Percentiles rank a stretch among this genome's conserved stretches.
Conservation (phyloP, 2,113 vertebrate genomes). For the Spilogale gracilis region DNA sequence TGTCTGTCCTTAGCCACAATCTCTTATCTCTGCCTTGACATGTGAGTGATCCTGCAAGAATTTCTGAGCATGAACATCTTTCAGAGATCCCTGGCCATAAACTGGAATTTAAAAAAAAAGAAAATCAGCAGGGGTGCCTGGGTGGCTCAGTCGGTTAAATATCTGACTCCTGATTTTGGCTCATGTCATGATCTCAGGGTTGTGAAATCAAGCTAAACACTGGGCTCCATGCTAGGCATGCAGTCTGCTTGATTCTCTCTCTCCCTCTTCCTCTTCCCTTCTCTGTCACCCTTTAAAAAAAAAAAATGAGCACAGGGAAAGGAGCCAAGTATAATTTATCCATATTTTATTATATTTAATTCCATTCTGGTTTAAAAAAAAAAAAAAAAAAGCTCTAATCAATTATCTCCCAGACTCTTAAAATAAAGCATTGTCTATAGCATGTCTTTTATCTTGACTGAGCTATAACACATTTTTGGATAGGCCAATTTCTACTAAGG, state of each 20-base stretch:
- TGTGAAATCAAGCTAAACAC: too few relatives aligned
- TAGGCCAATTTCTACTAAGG: neutral
- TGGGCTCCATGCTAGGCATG: too few relatives aligned
- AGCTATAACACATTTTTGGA: neutral
- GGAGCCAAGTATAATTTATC: conserved; percentile 45
- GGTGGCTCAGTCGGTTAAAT: too few relatives aligned
- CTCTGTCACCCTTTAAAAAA: neutral
- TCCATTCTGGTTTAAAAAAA: neutral
- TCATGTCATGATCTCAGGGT: too few relatives aligned
- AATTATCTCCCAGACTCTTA: neutral
- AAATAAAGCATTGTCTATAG: neutral
- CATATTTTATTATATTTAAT: conserved; percentile 65
- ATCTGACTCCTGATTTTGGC: too few relatives aligned
- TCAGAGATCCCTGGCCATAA: conserved; percentile 30
- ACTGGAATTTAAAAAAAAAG: neutral
- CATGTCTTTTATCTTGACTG: neutral
- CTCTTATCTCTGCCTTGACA: neutral
- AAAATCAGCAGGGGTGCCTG: neutral
- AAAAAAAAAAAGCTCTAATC: neutral
- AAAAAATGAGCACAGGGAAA: neutral
- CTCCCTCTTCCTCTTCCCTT: too few relatives aligned
- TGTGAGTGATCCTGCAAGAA: neutral
- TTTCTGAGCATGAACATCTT: conserved; percentile 56
- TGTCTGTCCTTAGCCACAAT: neutral
- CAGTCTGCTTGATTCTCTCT: too few relatives aligned